Evolutionary conservation across 2,113 vertebrate genomes (phyloP).

Genomic region (Hemichromis elongatus): DNA sequence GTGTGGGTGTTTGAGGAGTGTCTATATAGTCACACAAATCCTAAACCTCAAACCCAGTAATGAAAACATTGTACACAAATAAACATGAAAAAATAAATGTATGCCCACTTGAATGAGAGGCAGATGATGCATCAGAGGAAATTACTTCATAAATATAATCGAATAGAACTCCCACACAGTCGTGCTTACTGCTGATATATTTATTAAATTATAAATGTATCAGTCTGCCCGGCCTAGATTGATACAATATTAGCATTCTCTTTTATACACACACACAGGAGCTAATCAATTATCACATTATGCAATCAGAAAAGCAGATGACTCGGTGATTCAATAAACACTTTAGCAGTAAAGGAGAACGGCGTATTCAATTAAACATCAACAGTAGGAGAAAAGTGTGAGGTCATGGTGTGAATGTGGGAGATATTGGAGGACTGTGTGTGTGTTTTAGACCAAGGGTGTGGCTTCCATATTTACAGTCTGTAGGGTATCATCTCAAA

Average conservation of each 20-base stretch:
- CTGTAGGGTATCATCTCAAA: slow-evolving; percentile 42
- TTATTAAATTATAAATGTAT: neutral
- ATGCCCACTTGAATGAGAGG: neutral
- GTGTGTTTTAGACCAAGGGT: slow-evolving; percentile 11
- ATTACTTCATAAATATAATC: neutral
- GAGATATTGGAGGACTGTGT: neutral
- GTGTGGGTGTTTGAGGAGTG: slow-evolving; percentile 17
- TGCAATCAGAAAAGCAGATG: neutral
- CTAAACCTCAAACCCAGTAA: neutral
- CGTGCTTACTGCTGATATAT: neutral
- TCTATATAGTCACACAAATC: neutral
- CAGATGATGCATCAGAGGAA: neutral
- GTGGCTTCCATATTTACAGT: slow-evolving; percentile 57
- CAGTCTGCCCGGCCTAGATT: neutral
- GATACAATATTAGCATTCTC: neutral
- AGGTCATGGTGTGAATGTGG: neutral
- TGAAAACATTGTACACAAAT: neutral
- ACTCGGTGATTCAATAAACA: neutral
- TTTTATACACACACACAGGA: neutral
- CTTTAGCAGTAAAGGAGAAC: neutral
- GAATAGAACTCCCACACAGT: neutral
- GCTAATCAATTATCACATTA: neutral
- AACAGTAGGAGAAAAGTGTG: neutral
- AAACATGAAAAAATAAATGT: neutral
- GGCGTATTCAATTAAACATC: neutral